Base-by-base conservation (phyloP, 2,797 vertebrate genomes). In the Hippoglossus hippoglossus region DNA sequence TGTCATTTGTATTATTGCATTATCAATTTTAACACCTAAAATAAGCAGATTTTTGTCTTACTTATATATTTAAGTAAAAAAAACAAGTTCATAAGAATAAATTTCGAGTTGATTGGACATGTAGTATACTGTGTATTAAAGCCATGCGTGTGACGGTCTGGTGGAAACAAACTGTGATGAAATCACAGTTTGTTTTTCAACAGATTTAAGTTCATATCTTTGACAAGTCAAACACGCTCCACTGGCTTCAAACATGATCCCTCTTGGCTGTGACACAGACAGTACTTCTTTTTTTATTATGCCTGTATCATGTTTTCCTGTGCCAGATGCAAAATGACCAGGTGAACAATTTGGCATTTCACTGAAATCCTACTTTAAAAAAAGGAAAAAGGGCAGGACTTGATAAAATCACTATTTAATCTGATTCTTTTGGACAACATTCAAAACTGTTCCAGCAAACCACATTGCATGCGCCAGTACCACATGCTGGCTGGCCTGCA, bases 401-500 rank as follows among this genome's bases (percentile, higher is more conserved):
- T 79, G 80, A 86, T 83, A 56, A 87, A 87, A 88, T 87, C 86
- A 63, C 58, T 8, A 31, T 80, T 88, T 87, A 80, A 84, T 84
- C 73, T 54, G 82, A 81, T 79, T 86, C 50, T 83, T 64, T 84
- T 89, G 86, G 89, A 87, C 18, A 31, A 21, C 28, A 25, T 82
- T 84, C 81, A 85, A 83, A 65, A 83, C 67, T 67, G 63, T 46
- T 77, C 58, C 10, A 1, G 62, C 67, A 55, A 84, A 87, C 69
- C 79, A 26, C 81, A 67, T 52, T 12, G 76, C 79, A 80, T 61
- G 68, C 62, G 24, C 54, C 67, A 16, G 19, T 19, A 74, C 83
- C 83, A 89, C 86, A 90, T 85, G 85, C 62, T 55, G 54, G 60
- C 68, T 89, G 88, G 92, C 84, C 70, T n/a, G 71, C 76, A 36